A percentile compares a stretch with the other conserved stretches of the same genome.
phyloP scores from a whole-genome alignment of 2,113 vertebrate genomes.

The Carassius carassius region DNA sequence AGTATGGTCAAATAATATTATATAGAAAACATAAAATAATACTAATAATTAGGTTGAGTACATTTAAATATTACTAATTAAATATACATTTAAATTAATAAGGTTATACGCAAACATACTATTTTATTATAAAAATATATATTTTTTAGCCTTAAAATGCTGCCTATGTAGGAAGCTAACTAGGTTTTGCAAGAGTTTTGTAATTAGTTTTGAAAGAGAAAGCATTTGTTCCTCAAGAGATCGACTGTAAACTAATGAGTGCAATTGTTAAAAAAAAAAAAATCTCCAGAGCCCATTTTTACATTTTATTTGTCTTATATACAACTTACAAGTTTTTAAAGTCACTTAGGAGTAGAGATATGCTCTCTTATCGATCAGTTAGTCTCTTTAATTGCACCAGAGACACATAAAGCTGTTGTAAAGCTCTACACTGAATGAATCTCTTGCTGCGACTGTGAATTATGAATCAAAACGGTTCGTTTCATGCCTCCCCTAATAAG shows the following conservation, averaged over 20 bases:
- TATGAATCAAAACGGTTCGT: slow-evolving; percentile 30
- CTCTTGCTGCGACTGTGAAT: not conserved
- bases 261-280: not conserved
- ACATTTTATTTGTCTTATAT: not conserved
- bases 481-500: slow-evolving; percentile 29
- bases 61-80: too few species aligned
- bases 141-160: not conserved
- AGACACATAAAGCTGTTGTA: slow-evolving; percentile 1
- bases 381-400: slow-evolving; percentile 14
- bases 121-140: too few species aligned
- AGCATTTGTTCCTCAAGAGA: not conserved
- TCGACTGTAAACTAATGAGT: not conserved
- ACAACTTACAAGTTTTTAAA: slow-evolving; percentile 7
- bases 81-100: too few species aligned
- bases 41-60: too few species aligned
- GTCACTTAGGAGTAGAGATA: slow-evolving; percentile 2
- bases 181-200: not conserved
- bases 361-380: slow-evolving; percentile 23
- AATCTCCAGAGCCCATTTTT: not conserved
- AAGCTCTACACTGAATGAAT: slow-evolving; percentile 31
- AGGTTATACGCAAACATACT: too few species aligned
- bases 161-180: not conserved
- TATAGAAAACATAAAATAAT: too few species aligned
- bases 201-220: not conserved
- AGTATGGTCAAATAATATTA: too few species aligned